Conservation (phyloP, 2,888 invertebrate species). For the Biston stratarius region DNA sequence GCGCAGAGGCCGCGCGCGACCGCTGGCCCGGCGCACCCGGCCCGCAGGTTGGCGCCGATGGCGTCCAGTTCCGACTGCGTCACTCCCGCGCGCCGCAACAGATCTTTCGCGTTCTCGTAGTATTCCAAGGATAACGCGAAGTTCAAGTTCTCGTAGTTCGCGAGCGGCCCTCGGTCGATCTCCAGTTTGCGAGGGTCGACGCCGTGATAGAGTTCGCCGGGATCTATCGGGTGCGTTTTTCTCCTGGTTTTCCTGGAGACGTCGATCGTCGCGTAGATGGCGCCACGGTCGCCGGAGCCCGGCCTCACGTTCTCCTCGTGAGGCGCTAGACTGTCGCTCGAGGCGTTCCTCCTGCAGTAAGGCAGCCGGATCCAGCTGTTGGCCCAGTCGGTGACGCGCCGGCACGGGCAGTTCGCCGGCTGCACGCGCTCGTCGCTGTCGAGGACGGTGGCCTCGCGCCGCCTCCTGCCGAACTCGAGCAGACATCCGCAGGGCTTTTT, state of each 20-base stretch:
- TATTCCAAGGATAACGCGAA: slow-evolving; percentile 92
- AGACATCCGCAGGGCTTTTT: slow-evolving; percentile 91
- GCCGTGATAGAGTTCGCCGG: slow-evolving; percentile 38
- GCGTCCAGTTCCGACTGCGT: slow-evolving; percentile 83
- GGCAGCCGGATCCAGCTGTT: slow-evolving; percentile 88
- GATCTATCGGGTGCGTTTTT: slow-evolving; percentile 58
- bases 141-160: slow-evolving; percentile 91
- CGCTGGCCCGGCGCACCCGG: slow-evolving; percentile 49
- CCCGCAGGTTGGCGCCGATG: slow-evolving; percentile 66
- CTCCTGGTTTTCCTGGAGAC: slow-evolving; percentile 88
- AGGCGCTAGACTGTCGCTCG: slow-evolving; percentile 66
- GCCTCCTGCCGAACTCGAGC: slow-evolving; percentile 79
- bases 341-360: slow-evolving; percentile 78
- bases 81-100: slow-evolving; percentile 86
- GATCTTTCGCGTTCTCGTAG: slow-evolving; percentile 92
- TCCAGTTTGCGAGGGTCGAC: slow-evolving; percentile 53
- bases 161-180: slow-evolving; percentile 78
- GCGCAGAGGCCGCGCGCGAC: slow-evolving; percentile 76
- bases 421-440: slow-evolving; percentile 70
- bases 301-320: slow-evolving; percentile 85
- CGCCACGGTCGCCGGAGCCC: slow-evolving; percentile 65
- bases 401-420: slow-evolving; percentile 84
- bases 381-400: slow-evolving; percentile 89
- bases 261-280: slow-evolving; percentile 91
- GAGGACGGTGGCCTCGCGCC: slow-evolving; percentile 65